phyloP scores from a whole-genome alignment of 2,888 invertebrate genomes.

The Drosophila lutescens region DNA sequence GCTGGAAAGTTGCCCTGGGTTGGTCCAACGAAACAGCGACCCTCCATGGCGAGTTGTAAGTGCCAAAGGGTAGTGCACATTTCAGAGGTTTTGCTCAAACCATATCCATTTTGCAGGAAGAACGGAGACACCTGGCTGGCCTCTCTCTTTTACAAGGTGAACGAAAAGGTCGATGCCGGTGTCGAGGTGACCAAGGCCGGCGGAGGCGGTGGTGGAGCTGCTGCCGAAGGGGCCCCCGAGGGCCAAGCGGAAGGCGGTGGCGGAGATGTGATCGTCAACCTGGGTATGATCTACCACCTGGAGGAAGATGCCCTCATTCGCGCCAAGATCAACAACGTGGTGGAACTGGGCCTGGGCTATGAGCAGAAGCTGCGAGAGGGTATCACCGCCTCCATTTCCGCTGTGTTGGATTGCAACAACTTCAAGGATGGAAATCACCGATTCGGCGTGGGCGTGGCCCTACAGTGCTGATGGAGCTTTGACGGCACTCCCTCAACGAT shows the following conservation, averaged over 20 bases:
- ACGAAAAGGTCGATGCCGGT: constrained; percentile 50
- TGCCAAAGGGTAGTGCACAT: background rate
- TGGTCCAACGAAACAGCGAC: constrained; percentile 94
- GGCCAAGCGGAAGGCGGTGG: constrained; percentile 89
- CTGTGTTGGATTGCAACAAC: constrained; percentile 87
- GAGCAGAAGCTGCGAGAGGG: constrained; percentile 95
- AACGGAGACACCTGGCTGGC: constrained; percentile 48
- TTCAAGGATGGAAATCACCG: constrained; percentile 98
- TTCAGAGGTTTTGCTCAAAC: too few relatives aligned
- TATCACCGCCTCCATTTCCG: constrained; percentile 94
- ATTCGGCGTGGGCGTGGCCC: constrained; percentile 95
- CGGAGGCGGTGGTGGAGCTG: background rate
- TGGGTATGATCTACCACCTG: constrained; percentile 93
- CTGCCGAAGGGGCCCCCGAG: background rate
- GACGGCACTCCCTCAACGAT: background rate
- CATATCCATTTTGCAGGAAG: constrained; percentile 24
- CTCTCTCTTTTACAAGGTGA: constrained; percentile 58
- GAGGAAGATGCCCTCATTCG: constrained; percentile 93
- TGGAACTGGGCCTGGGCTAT: constrained; percentile 95
- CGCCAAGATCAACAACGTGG: constrained; percentile 96
- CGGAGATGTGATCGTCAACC: constrained; percentile 93
- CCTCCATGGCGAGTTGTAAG: constrained; percentile 95
- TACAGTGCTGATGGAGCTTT: constrained; percentile 89
- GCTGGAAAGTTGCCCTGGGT: constrained; percentile 96
- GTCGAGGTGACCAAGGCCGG: constrained; percentile 41